Evolutionary conservation across 2,888 invertebrate species (phyloP), one percentile per base, ranked within the genome.

Genomic region (Heliconius cydno): DNA sequence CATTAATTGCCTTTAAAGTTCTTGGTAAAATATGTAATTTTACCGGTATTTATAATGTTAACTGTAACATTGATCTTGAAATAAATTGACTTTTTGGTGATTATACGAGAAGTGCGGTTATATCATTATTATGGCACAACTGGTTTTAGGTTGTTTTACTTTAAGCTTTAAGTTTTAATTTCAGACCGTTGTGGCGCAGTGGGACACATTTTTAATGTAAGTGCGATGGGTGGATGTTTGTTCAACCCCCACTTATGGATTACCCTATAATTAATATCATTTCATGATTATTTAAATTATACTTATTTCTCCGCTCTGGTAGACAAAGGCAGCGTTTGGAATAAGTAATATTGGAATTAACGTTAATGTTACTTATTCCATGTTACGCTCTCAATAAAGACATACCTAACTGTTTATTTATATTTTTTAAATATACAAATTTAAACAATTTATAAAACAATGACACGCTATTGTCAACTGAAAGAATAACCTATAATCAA

Each of bases 21-120:
- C n/a, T 73, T 25, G 57, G 57, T n/a, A 34, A 73, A 60, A n/a
- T 60, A 73, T 73, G n/a, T 60, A 15, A 60, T 34, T 38, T 73
- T n/a, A 34, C 13, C 34, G 41, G 41, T 25, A 25, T 68, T 41
- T 25, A 6, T 12, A 68, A 38, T n/a, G 6, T 41, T 65, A 65
- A 13, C n/a, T 70, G 7, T 25, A 46, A 41, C 28, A 68, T 68
- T 41, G 68, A 41, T 68, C n/a, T 68, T 68, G 38, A 68, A 22
- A 34, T 67, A 60, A 60, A 60, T 60, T n/a, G 63, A 63, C 5
- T 63, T 25, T 63, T 25, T n/a, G n/a, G n/a, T 63, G n/a, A 25
- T n/a, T 63, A n/a, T 63, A 57, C 52, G 41, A 19, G 52, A 19
- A 63, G 63, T 25, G 5, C 63, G 13, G 25, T 63, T 28, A 63